These are phyloP conservation scores for Lathamus discolor DNA, from an alignment of 2,113 vertebrate genomes.

Conservation along the genomic window DNA sequence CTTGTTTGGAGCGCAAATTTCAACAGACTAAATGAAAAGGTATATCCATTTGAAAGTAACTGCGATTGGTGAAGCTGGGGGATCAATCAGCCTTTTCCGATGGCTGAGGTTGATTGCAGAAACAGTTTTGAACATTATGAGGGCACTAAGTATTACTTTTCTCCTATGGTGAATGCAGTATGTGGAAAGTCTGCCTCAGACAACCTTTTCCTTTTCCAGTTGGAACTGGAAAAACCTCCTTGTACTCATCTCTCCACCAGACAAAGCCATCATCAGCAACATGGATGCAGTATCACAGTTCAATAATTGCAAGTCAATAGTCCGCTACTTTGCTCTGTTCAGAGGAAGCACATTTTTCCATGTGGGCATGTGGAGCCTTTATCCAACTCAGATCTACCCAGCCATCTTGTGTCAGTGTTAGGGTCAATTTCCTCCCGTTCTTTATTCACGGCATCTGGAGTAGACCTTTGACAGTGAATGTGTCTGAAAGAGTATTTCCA, in stretches of 20 bases:
- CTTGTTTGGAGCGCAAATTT: neutral
- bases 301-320: constrained; percentile 15
- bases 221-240: neutral
- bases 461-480: neutral
- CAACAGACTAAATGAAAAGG: neutral
- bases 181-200: neutral
- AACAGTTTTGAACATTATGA: constrained; percentile 9
- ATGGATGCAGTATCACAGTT: neutral
- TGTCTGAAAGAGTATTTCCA: neutral
- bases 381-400: neutral
- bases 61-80: neutral
- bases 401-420: neutral
- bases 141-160: neutral
- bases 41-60: neutral
- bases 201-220: neutral
- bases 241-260: neutral
- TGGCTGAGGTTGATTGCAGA: neutral
- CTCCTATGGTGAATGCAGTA: neutral
- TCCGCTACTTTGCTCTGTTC: neutral
- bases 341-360: neutral
- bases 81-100: constrained; percentile 21
- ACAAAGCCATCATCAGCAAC: neutral
- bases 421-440: neutral
- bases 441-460: neutral
- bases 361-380: neutral